Conservation (phyloP, 2,797 vertebrate species). For the Arctocebus calabarensis region DNA sequence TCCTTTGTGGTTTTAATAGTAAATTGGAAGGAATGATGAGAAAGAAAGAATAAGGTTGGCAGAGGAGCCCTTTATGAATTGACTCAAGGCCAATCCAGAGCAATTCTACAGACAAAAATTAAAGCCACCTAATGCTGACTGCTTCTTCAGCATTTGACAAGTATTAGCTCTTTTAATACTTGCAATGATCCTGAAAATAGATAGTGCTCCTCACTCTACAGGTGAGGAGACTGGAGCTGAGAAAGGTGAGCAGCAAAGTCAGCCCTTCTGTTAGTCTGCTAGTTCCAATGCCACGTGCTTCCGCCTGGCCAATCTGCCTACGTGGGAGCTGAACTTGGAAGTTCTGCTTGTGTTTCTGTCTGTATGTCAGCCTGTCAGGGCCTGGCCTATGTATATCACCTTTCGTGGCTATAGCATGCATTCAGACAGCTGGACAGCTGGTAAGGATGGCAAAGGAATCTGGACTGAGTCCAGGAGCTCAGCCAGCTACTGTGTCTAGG, state of each 20-base stretch:
- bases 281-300: neutral
- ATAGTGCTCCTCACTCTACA: neutral
- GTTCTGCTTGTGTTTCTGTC: neutral
- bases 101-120: neutral
- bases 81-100: neutral
- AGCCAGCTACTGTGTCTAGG: neutral
- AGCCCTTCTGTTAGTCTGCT: neutral
- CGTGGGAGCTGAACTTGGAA: neutral
- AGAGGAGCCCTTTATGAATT: neutral
- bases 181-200: neutral
- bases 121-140: neutral
- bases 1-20: constrained; percentile 6
- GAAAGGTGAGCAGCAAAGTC: neutral
- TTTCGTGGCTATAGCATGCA: neutral
- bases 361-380: neutral
- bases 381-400: neutral
- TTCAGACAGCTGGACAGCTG: neutral
- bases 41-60: neutral
- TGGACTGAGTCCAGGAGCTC: neutral
- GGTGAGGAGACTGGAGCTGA: neutral
- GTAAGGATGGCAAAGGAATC: neutral
- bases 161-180: neutral
- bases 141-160: neutral
- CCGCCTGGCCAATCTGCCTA: neutral
- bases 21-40: constrained; percentile 32